phyloP scores from a whole-genome alignment of 2,113 vertebrate species.

The Mobula hypostoma region DNA sequence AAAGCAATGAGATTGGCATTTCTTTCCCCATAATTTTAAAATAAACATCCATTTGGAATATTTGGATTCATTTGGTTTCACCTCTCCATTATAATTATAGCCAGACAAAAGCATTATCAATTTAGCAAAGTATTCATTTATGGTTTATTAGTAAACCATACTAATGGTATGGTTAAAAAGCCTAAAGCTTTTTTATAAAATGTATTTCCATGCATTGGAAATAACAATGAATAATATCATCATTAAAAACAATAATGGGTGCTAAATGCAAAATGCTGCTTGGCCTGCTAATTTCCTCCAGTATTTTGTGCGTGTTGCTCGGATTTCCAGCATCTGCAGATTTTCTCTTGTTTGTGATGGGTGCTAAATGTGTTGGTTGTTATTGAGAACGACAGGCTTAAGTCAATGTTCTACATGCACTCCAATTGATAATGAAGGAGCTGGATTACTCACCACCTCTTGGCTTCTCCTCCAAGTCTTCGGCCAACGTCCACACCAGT shows the following conservation, averaged over 20 bases:
- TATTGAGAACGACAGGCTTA: neutral
- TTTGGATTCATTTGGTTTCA: neutral
- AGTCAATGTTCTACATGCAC: neutral
- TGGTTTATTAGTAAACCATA: neutral
- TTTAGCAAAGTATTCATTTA: neutral
- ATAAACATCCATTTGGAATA: neutral
- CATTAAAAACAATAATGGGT: neutral
- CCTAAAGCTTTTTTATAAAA: neutral
- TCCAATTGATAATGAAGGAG: neutral
- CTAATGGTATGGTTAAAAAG: too few relatives aligned
- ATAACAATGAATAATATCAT: neutral
- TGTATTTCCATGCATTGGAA: neutral
- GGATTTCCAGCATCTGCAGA: too few relatives aligned
- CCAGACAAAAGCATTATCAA: neutral
- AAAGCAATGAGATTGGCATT: neutral
- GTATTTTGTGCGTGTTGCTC: too few relatives aligned
- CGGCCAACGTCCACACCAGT: too few relatives aligned
- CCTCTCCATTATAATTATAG: neutral
- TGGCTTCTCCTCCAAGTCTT: too few relatives aligned
- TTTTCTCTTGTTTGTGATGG: neutral
- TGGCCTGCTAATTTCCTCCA: too few relatives aligned
- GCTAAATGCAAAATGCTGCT: too few relatives aligned
- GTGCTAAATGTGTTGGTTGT: too few relatives aligned
- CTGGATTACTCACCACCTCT: too few relatives aligned
- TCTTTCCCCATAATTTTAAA: neutral